A percentile compares a stretch with the other conserved stretches of the same genome.
These are phyloP conservation scores for Pogonomyrmex californicus DNA, from an alignment of 1,140 invertebrate genomes.

Conservation along the genomic window DNA sequence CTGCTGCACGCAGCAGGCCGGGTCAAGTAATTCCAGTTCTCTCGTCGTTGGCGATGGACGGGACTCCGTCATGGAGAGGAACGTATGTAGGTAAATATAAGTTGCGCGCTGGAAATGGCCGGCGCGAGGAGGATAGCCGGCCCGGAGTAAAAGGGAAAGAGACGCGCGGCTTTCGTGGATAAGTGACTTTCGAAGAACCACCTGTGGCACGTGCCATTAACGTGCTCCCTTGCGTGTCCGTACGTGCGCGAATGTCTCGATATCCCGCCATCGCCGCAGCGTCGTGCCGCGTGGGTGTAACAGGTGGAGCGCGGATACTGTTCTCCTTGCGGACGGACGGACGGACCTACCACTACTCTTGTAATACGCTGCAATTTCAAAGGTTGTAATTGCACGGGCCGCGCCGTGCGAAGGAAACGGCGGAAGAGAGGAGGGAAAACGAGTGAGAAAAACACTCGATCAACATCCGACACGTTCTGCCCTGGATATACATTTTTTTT, in stretches of 20 bases:
- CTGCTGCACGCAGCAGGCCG: constrained; percentile 41
- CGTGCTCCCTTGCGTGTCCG: constrained; percentile 64
- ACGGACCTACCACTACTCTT: neutral
- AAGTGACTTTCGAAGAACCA: constrained; percentile 78
- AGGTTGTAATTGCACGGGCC: constrained; percentile 21
- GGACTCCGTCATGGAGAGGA: constrained; percentile 33
- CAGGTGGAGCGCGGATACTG: constrained; percentile 53
- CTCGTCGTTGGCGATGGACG: constrained; percentile 33
- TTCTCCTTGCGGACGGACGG: constrained; percentile 32
- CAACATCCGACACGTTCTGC: neutral
- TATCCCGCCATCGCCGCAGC: constrained; percentile 23
- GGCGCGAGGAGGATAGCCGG: constrained; percentile 4
- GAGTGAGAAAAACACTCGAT: constrained; percentile 17
- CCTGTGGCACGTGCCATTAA: constrained; percentile 83
- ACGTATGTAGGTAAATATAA: constrained; percentile 59
- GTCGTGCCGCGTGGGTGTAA: constrained; percentile 51
- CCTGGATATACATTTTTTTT: neutral
- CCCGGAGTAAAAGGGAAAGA: constrained; percentile 71
- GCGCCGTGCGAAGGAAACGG: neutral
- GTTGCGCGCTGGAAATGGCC: constrained; percentile 44
- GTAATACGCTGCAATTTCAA: constrained; percentile 38
- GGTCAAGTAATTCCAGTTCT: constrained; percentile 69
- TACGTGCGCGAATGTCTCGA: constrained; percentile 63
- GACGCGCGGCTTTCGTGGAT: constrained; percentile 67
- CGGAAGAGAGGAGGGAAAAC: neutral